phyloP scores from a whole-genome alignment of 2,797 vertebrate species.

The Aphelocoma californica region DNA sequence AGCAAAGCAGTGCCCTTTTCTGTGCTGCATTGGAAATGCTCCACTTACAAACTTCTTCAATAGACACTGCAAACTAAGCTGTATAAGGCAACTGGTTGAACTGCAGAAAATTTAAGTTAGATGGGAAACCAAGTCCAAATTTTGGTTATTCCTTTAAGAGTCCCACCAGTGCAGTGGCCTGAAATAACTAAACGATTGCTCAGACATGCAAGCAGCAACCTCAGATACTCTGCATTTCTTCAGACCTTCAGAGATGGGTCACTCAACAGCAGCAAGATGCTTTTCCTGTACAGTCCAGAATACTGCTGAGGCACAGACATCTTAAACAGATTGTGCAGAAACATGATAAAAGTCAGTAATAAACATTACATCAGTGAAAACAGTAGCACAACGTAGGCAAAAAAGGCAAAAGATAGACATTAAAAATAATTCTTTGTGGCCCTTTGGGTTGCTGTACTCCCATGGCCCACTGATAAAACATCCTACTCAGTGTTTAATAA shows the following conservation, averaged over 20 bases:
- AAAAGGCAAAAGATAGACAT: background rate
- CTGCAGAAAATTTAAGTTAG: background rate
- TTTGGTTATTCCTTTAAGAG: background rate
- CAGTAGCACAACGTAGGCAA: background rate
- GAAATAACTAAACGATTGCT: background rate
- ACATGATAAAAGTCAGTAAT: background rate
- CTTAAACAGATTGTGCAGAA: background rate
- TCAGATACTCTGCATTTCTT: background rate
- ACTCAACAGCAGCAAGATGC: background rate
- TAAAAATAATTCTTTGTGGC: background rate
- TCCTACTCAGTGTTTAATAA: background rate
- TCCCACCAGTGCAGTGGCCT: background rate
- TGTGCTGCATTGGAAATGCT: accelerated
- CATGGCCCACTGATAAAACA: background rate
- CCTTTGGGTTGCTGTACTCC: background rate
- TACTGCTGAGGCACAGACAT: background rate
- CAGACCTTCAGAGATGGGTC: background rate
- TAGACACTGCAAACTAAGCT: background rate
- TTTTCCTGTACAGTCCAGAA: background rate
- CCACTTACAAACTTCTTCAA: accelerated
- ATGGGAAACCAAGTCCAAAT: background rate
- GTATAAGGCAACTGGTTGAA: background rate
- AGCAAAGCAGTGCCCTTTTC: background rate
- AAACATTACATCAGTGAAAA: background rate
- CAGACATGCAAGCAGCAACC: background rate